Conservation (phyloP, 2,113 vertebrate genomes). For the Labeo rohita region DNA sequence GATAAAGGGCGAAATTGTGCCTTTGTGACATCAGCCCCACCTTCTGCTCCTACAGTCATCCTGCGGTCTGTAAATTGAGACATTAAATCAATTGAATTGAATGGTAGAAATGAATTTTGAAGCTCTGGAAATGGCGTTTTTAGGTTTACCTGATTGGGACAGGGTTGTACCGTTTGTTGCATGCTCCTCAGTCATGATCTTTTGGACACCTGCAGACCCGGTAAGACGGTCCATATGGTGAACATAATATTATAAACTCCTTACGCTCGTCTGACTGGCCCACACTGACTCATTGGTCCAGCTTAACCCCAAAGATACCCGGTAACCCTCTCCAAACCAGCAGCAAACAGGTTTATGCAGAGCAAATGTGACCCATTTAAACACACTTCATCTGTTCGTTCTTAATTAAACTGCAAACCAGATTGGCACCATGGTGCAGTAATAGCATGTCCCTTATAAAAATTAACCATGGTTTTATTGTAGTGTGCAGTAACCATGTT, state of each 20-base stretch:
- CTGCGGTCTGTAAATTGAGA: neutral
- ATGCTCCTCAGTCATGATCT: slow-evolving; percentile 21
- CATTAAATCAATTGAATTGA: neutral
- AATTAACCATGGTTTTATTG: too few species aligned
- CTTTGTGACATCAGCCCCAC: neutral
- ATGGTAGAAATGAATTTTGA: neutral
- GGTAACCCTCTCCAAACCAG: neutral
- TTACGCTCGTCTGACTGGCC: neutral
- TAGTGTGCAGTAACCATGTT: too few species aligned
- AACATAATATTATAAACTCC: slow-evolving; percentile 13
- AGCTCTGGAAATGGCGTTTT: neutral
- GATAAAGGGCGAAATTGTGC: neutral
- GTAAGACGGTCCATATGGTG: slow-evolving; percentile 24
- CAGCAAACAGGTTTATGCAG: neutral
- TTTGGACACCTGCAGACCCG: slow-evolving; percentile 2
- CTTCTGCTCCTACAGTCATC: neutral
- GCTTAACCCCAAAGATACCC: slow-evolving; percentile 20
- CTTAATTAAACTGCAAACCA: neutral
- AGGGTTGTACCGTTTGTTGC: neutral
- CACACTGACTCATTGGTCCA: neutral
- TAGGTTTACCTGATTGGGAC: neutral
- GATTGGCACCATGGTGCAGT: neutral
- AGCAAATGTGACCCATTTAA: slow-evolving; percentile 1
- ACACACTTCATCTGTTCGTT: neutral
- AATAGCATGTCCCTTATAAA: neutral